Base-by-base conservation (phyloP, 2,797 vertebrate genomes). In the Periophthalmus magnuspinnatus region DNA sequence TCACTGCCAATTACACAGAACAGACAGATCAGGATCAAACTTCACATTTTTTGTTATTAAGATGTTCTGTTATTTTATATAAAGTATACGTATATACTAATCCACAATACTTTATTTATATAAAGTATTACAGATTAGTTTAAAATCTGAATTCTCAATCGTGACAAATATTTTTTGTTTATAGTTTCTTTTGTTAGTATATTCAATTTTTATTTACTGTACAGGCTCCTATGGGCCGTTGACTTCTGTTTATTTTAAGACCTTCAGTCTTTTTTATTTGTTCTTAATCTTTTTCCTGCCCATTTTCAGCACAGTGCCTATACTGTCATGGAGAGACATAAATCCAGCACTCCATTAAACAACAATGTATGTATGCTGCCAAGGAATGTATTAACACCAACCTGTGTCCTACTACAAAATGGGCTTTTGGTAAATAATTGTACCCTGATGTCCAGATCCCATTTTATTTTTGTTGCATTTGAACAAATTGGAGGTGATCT, bases 251-350 rank as follows among this genome's bases (percentile, higher is more conserved):
- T 68, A 65, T 52, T 54, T 56, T 80, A 81, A 13, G 80, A 71
- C 79, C 38, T 77, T 69, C 55, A 75, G 69, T 66, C 19, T 16
- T 21, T 45, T 58, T 56, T 76, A 63, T 76, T 79, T 70, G 65
- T 84, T 28, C 7, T 45, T 45, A 45, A 45, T 45, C 41, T 78
- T 67, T 22, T 79, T 59, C 60, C 59, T 79, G 83, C 87, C 77
- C 76, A 89, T 79, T 81, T 89, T 80, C 86, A 84, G 84, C 84
- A 81, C 84, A 84, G 89, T 91, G 88, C 88, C 90, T 92, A 81
- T 81, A 84, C 81, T 84, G 71, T 69, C 55, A 74, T 38, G 77
- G 82, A 78, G 82, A 79, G 64, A 81, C 68, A 79, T 76, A 75
- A 19, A 76, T 59, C 63, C 70, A 90, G 80, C 86, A 89, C 89